Base-by-base conservation (phyloP, 1,140 invertebrate genomes). In the Drosophila santomea region DNA sequence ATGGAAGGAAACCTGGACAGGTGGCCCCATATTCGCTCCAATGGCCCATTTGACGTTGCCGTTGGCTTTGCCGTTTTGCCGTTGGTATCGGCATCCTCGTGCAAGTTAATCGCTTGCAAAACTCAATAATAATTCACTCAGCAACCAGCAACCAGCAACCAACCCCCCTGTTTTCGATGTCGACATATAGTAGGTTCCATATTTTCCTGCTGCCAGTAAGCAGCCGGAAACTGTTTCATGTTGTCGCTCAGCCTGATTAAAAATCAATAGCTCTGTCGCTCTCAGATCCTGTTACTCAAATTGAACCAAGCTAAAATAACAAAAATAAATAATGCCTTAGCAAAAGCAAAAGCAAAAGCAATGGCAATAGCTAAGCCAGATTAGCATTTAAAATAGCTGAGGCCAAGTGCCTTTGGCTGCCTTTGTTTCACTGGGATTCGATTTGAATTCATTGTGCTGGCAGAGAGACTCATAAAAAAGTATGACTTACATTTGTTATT, bases 31-130 rank as follows among this genome's bases (percentile, higher is more conserved):
- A 32, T 50, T 14, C 58, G 71, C 71, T 61, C 44, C 66, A 45
- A 41, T 68, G 54, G 47, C 20, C 50, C 7, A 17, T 17, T 17
- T 17, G 17, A 17, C 17, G 17, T 17, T 17, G 17, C 17, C 17
- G 17, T 17, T 17, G 17, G 7, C 1, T 28, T 32, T 32, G 28
- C 28, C 25, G 50, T 38, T 17, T 56, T 54, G 55, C 45, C 36
- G 43, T n/a, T 48, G 38, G 45, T 61, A 64, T 52, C 54, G 45
- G 38, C 36, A 64, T 52, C 43, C 64, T 78, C 71, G 79, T 67
- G 68, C 81, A 90, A 91, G 89, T 91, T 91, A 91, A 91, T 91
- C 89, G 90, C 78, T 81, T 91, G 89, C 85, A 91, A 91, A 91
- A 91, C 78, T 91, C 84, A 91, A 91, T 91, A 91, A 91, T 88